Conservation (phyloP, 1,140 invertebrate genomes). For the Drosophila setifemur region DNA sequence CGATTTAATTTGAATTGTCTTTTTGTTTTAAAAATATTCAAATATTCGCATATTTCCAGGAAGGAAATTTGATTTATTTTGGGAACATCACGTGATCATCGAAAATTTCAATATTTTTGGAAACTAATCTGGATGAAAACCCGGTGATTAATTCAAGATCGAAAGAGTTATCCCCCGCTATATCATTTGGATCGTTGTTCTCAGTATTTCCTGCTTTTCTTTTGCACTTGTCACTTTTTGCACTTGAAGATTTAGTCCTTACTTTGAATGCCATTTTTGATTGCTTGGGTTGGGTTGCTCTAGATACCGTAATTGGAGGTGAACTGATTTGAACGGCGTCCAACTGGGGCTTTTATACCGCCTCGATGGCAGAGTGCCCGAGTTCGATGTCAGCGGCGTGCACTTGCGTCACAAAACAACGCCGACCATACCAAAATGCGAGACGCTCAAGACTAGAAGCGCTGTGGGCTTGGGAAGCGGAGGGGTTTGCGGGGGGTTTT, state of each 20-base stretch:
- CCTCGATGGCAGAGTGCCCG: constrained; percentile 48
- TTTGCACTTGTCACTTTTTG: constrained; percentile 27
- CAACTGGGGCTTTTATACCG: constrained; percentile 76
- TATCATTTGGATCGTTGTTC: background rate
- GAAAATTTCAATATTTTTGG: no score
- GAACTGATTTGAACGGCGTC: constrained; percentile 77
- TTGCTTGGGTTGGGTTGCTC: constrained; percentile 59
- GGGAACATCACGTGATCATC: no score
- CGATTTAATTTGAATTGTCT: no score
- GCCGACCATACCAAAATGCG: constrained; percentile 66
- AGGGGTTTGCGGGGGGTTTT: background rate
- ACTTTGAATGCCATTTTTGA: constrained; percentile 81
- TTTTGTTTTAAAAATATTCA: no score
- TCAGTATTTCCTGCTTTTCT: background rate
- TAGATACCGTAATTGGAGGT: constrained; percentile 79
- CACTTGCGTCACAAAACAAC: constrained; percentile 69
- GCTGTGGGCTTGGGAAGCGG: background rate
- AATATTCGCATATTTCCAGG: no score
- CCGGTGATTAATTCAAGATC: no score
- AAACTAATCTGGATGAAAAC: no score
- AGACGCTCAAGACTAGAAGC: constrained; percentile 71
- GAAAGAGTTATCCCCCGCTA: no score
- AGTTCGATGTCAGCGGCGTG: constrained; percentile 57
- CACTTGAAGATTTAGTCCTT: constrained; percentile 38
- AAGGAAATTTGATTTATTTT: no score